phyloP scores from a whole-genome alignment of 1,140 invertebrate species.

The Aphaenogaster floridana region DNA sequence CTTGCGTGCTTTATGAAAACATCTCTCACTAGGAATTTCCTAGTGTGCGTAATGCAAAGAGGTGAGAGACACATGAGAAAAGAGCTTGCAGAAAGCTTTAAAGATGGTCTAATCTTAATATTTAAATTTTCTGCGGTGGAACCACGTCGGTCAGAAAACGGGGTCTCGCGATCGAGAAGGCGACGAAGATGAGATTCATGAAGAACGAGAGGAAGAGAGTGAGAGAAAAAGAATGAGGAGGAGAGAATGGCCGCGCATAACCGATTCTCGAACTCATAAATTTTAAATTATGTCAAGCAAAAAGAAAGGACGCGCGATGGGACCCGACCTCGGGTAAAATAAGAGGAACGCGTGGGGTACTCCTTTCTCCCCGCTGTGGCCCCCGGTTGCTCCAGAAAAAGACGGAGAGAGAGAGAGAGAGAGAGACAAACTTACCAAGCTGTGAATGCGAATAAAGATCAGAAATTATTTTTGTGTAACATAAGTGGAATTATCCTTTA shows the following conservation, averaged over 20 bases:
- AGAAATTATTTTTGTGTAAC: conserved; percentile 52
- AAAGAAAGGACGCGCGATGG: conserved; percentile 80
- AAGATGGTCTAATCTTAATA: conserved; percentile 84
- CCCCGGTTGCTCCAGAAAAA: conserved; percentile 70
- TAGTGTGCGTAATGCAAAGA: background rate
- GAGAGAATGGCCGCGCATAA: conserved; percentile 74
- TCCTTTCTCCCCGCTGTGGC: conserved; percentile 8
- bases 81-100: conserved; percentile 65
- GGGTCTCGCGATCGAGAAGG: conserved; percentile 13
- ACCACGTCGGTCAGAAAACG: conserved; percentile 68
- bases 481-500: background rate
- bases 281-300: conserved; percentile 85
- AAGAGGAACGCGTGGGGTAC: conserved; percentile 63
- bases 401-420: conserved; percentile 74
- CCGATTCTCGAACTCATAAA: conserved; percentile 85
- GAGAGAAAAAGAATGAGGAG: conserved; percentile 68
- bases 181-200: conserved; percentile 23
- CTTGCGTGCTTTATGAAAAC: conserved; percentile 59
- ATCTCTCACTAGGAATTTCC: conserved; percentile 51
- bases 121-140: conserved; percentile 83
- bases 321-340: conserved; percentile 79
- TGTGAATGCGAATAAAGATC: conserved; percentile 8
- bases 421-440: conserved; percentile 37
- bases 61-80: background rate
- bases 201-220: conserved; percentile 46